phyloP scores from a whole-genome alignment of 2,797 vertebrate species.

The Peromyscus eremicus region DNA sequence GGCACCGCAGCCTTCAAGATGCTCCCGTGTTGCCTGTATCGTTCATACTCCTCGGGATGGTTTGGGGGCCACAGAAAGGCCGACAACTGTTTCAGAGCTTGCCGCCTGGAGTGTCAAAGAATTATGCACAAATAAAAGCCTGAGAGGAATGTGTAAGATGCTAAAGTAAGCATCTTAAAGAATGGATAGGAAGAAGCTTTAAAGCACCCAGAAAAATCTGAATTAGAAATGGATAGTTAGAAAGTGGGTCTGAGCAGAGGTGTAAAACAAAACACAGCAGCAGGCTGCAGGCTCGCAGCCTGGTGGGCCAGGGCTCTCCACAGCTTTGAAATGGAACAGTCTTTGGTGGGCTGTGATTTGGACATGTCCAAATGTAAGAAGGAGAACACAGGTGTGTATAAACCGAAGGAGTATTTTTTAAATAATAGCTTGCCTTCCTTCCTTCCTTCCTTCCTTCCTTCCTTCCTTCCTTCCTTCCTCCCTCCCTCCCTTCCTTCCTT shows the following conservation, averaged over 20 bases:
- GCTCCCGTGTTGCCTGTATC: slow-evolving; percentile 67
- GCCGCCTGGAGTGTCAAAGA: slow-evolving; percentile 63
- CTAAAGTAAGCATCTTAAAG: slow-evolving; percentile 78
- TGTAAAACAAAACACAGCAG: slow-evolving; percentile 56
- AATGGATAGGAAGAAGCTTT: slow-evolving; percentile 56
- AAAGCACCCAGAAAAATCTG: slow-evolving; percentile 67
- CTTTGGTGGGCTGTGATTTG: background rate
- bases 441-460: fast-evolving
- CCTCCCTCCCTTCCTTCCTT: fast-evolving
- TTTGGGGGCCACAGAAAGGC: slow-evolving; percentile 63
- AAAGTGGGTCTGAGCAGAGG: slow-evolving; percentile 38
- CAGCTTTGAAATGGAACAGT: background rate
- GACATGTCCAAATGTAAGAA: background rate
- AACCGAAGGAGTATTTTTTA: slow-evolving; percentile 6
- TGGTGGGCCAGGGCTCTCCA: background rate
- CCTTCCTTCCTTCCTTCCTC: fast-evolving
- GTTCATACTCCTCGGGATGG: slow-evolving; percentile 33
- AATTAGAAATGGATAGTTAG: slow-evolving; percentile 60
- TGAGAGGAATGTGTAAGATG: slow-evolving; percentile 59
- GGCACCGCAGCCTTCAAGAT: slow-evolving; percentile 63
- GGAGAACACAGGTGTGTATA: background rate
- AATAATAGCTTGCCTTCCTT: background rate
- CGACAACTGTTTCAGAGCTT: slow-evolving; percentile 75
- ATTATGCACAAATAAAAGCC: slow-evolving; percentile 72
- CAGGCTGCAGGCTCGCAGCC: background rate